These are phyloP conservation scores for Schlechtendalia chinensis DNA, from an alignment of 1,140 invertebrate genomes.

Conservation along the genomic window DNA sequence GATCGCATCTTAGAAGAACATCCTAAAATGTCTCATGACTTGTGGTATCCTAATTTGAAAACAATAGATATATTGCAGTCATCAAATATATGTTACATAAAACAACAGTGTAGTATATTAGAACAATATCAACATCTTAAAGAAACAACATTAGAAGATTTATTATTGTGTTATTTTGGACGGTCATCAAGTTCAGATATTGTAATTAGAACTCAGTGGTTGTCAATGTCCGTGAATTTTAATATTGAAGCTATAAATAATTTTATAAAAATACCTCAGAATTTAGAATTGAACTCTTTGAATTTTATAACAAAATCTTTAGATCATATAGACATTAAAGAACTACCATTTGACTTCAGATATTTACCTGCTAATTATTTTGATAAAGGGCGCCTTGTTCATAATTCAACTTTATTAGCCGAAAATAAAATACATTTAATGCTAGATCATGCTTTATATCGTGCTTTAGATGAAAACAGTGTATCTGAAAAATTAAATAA, in stretches of 20 bases:
- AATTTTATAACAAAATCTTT: background rate
- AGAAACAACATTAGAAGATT: conserved; percentile 18
- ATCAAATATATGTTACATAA: conserved; percentile 21
- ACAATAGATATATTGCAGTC: conserved; percentile 35
- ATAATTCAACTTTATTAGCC: background rate
- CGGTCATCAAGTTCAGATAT: conserved; percentile 34
- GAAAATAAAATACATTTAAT: conserved; percentile 47
- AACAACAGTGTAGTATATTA: conserved; percentile 27
- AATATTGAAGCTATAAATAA: conserved; percentile 2
- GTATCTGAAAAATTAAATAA: background rate
- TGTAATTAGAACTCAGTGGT: background rate
- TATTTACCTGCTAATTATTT: conserved; percentile 20
- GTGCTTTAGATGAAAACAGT: conserved; percentile 5
- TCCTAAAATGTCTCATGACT: background rate
- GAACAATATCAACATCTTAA: background rate
- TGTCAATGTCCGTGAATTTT: background rate
- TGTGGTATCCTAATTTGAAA: conserved; percentile 17
- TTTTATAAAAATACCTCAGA: conserved; percentile 1
- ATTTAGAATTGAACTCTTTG: conserved; percentile 18
- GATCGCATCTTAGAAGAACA: conserved; percentile 15
- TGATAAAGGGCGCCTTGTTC: background rate
- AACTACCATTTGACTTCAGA: conserved; percentile 30
- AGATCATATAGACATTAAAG: background rate
- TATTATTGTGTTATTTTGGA: conserved; percentile 39
- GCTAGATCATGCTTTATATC: conserved; percentile 35